Evolutionary conservation across 2,888 invertebrate species (phyloP).

Genomic region (Rhingia rostrata): DNA sequence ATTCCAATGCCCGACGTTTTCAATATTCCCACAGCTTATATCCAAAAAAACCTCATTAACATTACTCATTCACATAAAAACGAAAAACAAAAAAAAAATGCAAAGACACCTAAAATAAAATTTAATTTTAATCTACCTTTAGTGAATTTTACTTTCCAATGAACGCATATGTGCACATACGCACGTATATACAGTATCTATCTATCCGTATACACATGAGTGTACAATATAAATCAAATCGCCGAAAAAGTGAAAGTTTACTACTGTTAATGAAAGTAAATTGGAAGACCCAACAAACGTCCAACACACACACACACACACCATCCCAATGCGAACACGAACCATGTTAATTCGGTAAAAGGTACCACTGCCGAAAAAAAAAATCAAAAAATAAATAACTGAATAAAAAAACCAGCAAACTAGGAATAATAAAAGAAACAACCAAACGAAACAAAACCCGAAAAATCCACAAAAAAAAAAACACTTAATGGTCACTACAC

Average conservation of each 20-base stretch:
- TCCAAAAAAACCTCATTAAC: conserved; percentile 38
- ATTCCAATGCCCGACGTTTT: too few species aligned
- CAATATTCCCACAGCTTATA: background rate
- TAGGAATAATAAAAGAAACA: conserved; percentile 60
- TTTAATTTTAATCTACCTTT: conserved; percentile 71
- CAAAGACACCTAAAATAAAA: conserved; percentile 40
- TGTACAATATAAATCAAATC: conserved; percentile 75
- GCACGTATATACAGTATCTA: background rate
- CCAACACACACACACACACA: conserved; percentile 8
- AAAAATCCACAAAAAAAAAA: conserved; percentile 27
- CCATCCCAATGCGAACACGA: conserved; percentile 44
- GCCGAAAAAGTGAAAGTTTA: conserved; percentile 83
- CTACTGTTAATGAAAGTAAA: conserved; percentile 71
- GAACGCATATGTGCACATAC: conserved; percentile 43
- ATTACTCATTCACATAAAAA: conserved; percentile 41
- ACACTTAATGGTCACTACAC: conserved; percentile 45
- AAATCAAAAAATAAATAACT: conserved; percentile 49
- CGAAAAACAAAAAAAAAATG: background rate
- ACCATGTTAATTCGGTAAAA: conserved; percentile 70
- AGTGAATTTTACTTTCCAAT: conserved; percentile 75
- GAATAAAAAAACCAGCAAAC: conserved; percentile 53
- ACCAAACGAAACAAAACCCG: conserved; percentile 49
- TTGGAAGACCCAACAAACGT: conserved; percentile 66
- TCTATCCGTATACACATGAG: conserved; percentile 4
- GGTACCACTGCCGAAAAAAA: conserved; percentile 52